A percentile compares a stretch with the other conserved stretches of the same genome.
phyloP scores from a whole-genome alignment of 2,888 invertebrate genomes.

The Cerceris ruficornis region DNA sequence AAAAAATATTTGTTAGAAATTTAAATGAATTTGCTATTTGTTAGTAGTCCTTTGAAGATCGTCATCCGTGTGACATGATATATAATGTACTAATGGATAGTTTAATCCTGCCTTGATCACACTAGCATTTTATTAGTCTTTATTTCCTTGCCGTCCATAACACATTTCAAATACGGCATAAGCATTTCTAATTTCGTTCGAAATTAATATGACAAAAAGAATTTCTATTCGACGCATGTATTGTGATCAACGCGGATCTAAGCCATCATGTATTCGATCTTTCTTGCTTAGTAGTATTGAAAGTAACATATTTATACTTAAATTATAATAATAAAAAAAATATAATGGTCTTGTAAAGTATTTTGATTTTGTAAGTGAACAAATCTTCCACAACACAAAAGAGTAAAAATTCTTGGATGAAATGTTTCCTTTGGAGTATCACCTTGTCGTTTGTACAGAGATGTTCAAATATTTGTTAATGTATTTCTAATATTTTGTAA shows the following conservation, averaged over 20 bases:
- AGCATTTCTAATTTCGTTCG: too few species aligned
- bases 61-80: background rate
- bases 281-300: slow-evolving; percentile 16
- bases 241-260: slow-evolving; percentile 10
- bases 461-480: slow-evolving; percentile 2
- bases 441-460: background rate
- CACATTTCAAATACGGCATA: too few species aligned
- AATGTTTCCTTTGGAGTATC: background rate
- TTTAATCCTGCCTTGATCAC: slow-evolving; percentile 1
- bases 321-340: background rate
- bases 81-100: background rate
- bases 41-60: background rate
- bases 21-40: background rate
- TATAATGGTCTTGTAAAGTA: slow-evolving; percentile 19
- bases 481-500: background rate
- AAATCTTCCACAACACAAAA: background rate
- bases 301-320: slow-evolving; percentile 28
- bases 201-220: background rate
- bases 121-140: slow-evolving; percentile 14
- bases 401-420: background rate
- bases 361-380: slow-evolving; percentile 27
- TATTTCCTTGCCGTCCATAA: background rate
- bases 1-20: background rate
- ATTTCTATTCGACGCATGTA: slow-evolving; percentile 1
- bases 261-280: slow-evolving; percentile 29